Conservation (phyloP, 2,888 invertebrate species). For the Drosophila phalerata region DNA sequence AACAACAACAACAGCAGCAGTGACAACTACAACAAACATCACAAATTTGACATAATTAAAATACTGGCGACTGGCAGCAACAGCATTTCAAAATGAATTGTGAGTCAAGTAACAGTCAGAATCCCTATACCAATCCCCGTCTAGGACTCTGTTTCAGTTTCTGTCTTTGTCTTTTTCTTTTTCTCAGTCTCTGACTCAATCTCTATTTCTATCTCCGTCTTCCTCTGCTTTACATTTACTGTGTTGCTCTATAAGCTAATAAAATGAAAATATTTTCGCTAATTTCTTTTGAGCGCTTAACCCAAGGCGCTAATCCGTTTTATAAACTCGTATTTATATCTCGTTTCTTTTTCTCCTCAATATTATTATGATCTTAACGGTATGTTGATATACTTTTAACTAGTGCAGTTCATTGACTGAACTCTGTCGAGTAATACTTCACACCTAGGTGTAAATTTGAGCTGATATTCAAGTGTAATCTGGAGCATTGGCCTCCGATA, state of each 20-base stretch:
- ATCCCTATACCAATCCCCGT: conserved; percentile 20
- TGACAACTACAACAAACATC: conserved; percentile 27
- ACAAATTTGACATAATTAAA: conserved; percentile 80
- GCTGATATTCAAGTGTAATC: conserved; percentile 10
- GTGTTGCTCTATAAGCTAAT: conserved; percentile 23
- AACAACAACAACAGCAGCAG: conserved; percentile 26
- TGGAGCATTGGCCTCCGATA: conserved; percentile 52
- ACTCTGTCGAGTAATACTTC: conserved; percentile 10
- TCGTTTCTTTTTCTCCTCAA: conserved; percentile 8
- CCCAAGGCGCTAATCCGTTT: conserved; percentile 60
- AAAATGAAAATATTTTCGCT: conserved; percentile 56
- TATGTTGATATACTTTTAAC: conserved; percentile 50
- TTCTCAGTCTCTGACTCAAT: not conserved
- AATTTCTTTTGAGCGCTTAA: conserved; percentile 64
- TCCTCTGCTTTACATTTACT: conserved; percentile 4
- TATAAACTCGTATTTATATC: conserved; percentile 59
- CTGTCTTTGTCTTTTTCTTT: not conserved
- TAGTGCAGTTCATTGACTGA: conserved; percentile 66
- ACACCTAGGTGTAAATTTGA: conserved; percentile 52
- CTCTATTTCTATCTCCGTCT: not conserved
- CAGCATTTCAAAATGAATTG: conserved; percentile 47
- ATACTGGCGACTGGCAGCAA: conserved; percentile 55
- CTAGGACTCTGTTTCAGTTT: not conserved
- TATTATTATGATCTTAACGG: conserved; percentile 31
- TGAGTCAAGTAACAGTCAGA: conserved; percentile 46